These are phyloP conservation scores for Drosophila subquinaria DNA, from an alignment of 2,888 invertebrate genomes.

Conservation along the genomic window DNA sequence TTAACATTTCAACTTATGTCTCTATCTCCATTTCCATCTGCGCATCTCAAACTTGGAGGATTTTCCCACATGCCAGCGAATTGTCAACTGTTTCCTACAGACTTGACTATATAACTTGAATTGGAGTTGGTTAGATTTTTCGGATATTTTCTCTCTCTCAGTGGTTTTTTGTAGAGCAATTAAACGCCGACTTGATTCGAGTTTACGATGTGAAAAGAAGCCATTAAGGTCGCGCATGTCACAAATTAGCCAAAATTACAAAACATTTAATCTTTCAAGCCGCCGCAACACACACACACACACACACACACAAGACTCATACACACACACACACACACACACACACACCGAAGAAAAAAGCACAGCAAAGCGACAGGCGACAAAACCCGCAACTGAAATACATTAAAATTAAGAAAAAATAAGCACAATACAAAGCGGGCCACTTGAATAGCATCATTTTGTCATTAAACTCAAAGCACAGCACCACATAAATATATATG, in stretches of 20 bases:
- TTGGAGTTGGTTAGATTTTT: conserved; percentile 9
- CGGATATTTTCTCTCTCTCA: not conserved
- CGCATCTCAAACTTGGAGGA: not conserved
- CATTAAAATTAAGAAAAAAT: conserved; percentile 12
- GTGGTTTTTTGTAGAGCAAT: conserved; percentile 56
- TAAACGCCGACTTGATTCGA: conserved; percentile 51
- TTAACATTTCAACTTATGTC: conserved; percentile 44
- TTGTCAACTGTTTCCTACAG: conserved; percentile 60
- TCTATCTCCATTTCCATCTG: conserved; percentile 34
- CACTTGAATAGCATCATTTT: conserved; percentile 39
- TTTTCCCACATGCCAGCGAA: conserved; percentile 56
- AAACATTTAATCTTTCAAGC: conserved; percentile 71
- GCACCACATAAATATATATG: not conserved
- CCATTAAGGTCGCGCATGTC: conserved; percentile 79
- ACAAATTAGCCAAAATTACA: conserved; percentile 78
- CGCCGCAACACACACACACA: conserved; percentile 33
- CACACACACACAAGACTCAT: not conserved
- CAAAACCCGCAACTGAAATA: conserved; percentile 29
- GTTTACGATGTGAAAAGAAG: conserved; percentile 80
- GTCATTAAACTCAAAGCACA: conserved; percentile 10
- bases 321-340: conserved; percentile 2
- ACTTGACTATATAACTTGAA: conserved; percentile 2
- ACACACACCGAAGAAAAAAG: conserved; percentile 17
- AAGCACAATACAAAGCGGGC: conserved; percentile 22
- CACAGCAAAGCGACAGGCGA: conserved; percentile 19